Evolutionary conservation across 2,888 invertebrate species (phyloP).

Genomic region (Drosophila greeni): DNA sequence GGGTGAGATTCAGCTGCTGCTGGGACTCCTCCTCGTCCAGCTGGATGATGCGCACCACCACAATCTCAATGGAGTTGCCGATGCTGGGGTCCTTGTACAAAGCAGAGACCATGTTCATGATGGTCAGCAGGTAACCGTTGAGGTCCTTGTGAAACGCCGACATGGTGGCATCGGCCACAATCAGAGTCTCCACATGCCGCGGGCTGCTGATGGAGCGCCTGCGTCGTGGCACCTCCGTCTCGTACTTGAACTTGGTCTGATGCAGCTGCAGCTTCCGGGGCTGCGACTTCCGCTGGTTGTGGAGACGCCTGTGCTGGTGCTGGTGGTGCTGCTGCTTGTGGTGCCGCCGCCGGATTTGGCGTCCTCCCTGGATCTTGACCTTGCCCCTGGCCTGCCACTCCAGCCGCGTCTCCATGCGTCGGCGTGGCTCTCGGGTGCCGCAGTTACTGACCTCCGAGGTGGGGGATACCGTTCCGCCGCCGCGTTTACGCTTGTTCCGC

Average conservation of each 20-base stretch:
- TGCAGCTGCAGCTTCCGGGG: conserved; percentile 30
- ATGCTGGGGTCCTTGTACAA: conserved; percentile 93
- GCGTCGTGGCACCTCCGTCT: conserved; percentile 60
- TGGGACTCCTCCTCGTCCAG: conserved; percentile 81
- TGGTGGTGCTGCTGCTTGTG: conserved; percentile 52
- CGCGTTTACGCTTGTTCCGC: conserved; percentile 52
- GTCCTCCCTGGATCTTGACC: conserved; percentile 78
- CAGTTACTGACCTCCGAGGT: conserved; percentile 79
- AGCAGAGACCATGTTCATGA: conserved; percentile 95
- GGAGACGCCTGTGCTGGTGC: neutral
- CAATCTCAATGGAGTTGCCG: conserved; percentile 93
- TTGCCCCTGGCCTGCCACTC: conserved; percentile 82
- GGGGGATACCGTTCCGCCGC: conserved; percentile 52
- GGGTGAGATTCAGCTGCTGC: conserved; percentile 85
- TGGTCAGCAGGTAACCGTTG: conserved; percentile 91
- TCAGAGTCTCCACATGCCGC: conserved; percentile 89
- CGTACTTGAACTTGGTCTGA: conserved; percentile 59
- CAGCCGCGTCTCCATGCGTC: conserved; percentile 80
- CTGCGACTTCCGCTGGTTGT: neutral
- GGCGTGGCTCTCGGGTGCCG: conserved; percentile 81
- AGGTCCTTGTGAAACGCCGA: conserved; percentile 91
- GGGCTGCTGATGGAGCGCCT: conserved; percentile 86
- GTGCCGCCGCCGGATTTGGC: conserved; percentile 76
- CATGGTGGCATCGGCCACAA: conserved; percentile 94
- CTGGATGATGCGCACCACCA: conserved; percentile 91